Evolutionary conservation across 2,888 invertebrate genomes (phyloP).

Genomic region (Linnaemya vulpina): DNA sequence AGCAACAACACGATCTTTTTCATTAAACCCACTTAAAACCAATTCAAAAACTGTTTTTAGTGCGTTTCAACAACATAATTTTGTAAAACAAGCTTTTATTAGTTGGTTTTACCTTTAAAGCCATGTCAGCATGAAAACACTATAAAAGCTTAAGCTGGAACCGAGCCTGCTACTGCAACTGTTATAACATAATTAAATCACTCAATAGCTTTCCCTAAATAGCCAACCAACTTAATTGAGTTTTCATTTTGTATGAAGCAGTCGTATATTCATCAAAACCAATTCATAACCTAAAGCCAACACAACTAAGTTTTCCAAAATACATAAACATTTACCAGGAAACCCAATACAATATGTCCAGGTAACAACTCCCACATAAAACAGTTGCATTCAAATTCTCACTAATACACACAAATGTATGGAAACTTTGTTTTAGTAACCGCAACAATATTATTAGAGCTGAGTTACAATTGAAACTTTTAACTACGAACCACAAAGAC

Average conservation of each 20-base stretch:
- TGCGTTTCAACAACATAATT: too few species aligned
- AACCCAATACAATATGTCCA: slow-evolving; percentile 59
- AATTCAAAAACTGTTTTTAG: too few species aligned
- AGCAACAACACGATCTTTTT: too few species aligned
- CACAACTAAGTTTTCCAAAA: slow-evolving; percentile 5
- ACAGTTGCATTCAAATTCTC: slow-evolving; percentile 42
- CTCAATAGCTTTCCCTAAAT: slow-evolving; percentile 67
- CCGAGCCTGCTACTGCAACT: too few species aligned
- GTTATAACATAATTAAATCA: slow-evolving; percentile 51
- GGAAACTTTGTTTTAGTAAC: slow-evolving; percentile 38
- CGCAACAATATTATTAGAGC: slow-evolving; percentile 57
- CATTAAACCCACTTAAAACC: too few species aligned
- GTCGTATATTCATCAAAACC: slow-evolving; percentile 22
- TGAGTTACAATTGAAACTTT: too few species aligned
- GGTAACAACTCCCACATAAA: slow-evolving; percentile 39
- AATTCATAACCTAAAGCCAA: slow-evolving; percentile 2
- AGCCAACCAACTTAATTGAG: slow-evolving; percentile 71
- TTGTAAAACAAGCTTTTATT: too few species aligned
- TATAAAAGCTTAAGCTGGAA: too few species aligned
- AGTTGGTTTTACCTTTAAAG: too few species aligned
- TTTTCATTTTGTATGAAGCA: slow-evolving; percentile 50
- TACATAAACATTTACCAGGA: neutral
- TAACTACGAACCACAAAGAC: too few species aligned
- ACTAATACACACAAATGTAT: slow-evolving; percentile 14
- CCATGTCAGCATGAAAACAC: too few species aligned